phyloP scores from a whole-genome alignment of 2,888 invertebrate genomes.

The Ditylenchus weischeri region DNA sequence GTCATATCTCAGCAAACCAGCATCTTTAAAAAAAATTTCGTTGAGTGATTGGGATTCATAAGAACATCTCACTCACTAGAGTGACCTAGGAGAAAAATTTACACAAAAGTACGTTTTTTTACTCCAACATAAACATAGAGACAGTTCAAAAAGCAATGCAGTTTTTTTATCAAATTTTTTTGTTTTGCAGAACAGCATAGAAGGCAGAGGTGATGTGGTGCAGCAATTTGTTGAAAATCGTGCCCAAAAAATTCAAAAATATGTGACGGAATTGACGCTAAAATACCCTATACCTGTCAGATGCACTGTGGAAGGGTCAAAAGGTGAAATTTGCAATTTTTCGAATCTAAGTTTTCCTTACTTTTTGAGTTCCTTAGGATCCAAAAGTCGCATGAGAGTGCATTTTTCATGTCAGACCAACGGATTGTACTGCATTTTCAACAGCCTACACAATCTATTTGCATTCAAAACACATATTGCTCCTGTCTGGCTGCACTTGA shows the following conservation, averaged over 20 bases:
- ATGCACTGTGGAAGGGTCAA: constrained; percentile 81
- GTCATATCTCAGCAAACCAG: too few relatives aligned
- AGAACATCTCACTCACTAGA: too few relatives aligned
- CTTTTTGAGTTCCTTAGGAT: constrained; percentile 55
- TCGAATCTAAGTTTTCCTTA: background rate
- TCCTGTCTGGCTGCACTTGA: constrained; percentile 87
- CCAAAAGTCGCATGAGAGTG: constrained; percentile 80
- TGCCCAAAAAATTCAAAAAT: constrained; percentile 81
- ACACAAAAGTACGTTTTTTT: too few relatives aligned
- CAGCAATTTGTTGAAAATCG: constrained; percentile 95
- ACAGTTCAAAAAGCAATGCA: too few relatives aligned
- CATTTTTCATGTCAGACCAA: constrained; percentile 84
- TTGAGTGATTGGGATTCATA: too few relatives aligned
- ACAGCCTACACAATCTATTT: constrained; percentile 60
- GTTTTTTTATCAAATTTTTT: background rate
- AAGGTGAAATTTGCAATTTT: constrained; percentile 64
- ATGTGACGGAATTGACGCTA: constrained; percentile 81
- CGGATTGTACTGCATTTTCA: constrained; percentile 79
- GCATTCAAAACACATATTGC: constrained; percentile 70
- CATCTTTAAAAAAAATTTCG: too few relatives aligned
- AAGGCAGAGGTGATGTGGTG: constrained; percentile 64
- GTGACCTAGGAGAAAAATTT: too few relatives aligned
- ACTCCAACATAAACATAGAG: too few relatives aligned
- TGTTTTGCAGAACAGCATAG: background rate
- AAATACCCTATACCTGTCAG: constrained; percentile 84